A percentile compares a stretch with the other conserved stretches of the same genome.
phyloP scores from a whole-genome alignment of 2,797 vertebrate species.

The Alca torda region DNA sequence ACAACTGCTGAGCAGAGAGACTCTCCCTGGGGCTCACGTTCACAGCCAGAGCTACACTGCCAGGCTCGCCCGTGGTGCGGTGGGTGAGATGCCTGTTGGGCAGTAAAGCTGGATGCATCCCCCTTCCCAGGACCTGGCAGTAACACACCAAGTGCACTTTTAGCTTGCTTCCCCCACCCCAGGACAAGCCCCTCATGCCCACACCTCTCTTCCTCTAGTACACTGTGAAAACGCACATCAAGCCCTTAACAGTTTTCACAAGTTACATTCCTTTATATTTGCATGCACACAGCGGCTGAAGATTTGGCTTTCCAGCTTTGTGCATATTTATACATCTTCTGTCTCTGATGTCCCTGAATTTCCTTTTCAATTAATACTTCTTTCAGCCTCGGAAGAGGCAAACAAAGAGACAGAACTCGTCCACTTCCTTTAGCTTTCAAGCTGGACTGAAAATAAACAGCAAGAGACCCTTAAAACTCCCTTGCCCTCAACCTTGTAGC shows the following conservation, averaged over 20 bases:
- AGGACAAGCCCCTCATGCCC: neutral
- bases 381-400: neutral
- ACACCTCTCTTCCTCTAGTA: neutral
- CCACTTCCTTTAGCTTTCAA: neutral
- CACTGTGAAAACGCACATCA: neutral
- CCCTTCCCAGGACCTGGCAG: neutral
- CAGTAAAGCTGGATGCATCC: neutral
- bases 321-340: neutral
- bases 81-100: neutral
- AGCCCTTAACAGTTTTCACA: neutral
- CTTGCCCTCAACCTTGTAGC: rapidly evolving
- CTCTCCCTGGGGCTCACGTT: neutral
- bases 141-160: neutral
- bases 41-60: neutral
- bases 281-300: neutral
- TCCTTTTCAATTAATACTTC: neutral
- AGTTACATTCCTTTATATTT: neutral
- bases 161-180: neutral
- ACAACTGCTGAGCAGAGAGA: neutral
- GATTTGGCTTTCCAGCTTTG: neutral
- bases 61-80: too few relatives aligned
- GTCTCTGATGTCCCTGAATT: constrained; percentile 9
- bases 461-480: neutral
- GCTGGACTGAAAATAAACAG: neutral
- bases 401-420: neutral